Percentiles rank a stretch among this genome's conserved stretches.
phyloP scores from a whole-genome alignment of 2,888 invertebrate genomes.

The Cancer borealis region DNA sequence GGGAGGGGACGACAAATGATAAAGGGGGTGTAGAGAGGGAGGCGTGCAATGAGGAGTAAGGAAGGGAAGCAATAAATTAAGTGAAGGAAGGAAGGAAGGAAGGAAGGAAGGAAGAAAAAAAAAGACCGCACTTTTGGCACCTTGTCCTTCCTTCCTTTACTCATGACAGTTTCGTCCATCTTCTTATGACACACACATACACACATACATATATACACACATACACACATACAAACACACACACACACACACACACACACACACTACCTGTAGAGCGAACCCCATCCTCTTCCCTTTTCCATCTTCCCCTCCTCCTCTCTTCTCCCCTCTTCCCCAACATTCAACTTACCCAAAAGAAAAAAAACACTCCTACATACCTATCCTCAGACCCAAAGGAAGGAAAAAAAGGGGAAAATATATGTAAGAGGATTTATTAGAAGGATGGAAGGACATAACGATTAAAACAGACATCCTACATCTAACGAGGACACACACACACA shows the following conservation, averaged over 20 bases:
- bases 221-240: constrained; percentile 42
- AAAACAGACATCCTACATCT: not conserved
- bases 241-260: constrained; percentile 48
- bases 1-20: not conserved
- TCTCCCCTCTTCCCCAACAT: not conserved
- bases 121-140: not conserved
- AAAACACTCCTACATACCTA: not conserved
- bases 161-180: constrained; percentile 12
- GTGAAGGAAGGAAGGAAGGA: not conserved
- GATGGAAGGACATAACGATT: not conserved
- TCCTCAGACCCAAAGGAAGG: not conserved
- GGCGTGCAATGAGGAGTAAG: not conserved
- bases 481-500: not conserved
- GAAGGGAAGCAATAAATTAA: not conserved
- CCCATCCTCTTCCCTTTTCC: not conserved
- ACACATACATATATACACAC: constrained; percentile 38
- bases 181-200: not conserved
- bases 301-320: not conserved
- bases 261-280: constrained; percentile 12
- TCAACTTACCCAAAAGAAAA: not conserved
- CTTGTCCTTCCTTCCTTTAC: not conserved
- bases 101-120: not conserved
- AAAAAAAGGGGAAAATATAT: not conserved
- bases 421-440: not conserved
- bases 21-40: not conserved